These are phyloP conservation scores for Clamator glandarius DNA, from an alignment of 2,797 vertebrate genomes.

Conservation along the genomic window DNA sequence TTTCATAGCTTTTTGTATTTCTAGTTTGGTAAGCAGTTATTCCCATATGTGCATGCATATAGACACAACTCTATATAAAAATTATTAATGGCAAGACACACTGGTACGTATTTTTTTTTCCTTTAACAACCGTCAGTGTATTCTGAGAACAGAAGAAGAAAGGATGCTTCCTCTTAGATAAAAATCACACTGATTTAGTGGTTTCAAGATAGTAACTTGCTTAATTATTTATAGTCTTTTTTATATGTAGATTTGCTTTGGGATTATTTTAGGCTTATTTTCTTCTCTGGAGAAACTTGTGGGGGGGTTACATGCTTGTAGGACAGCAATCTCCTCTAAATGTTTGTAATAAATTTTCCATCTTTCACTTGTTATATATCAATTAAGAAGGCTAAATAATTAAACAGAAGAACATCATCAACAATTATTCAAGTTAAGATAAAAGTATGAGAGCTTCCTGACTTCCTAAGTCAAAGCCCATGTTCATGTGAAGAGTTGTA, in stretches of 20 bases:
- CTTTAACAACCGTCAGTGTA: rapidly evolving
- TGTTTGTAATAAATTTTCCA: background rate
- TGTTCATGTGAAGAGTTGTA: background rate
- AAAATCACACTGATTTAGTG: background rate
- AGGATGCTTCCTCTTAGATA: background rate
- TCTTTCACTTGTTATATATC: background rate
- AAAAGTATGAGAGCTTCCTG: background rate
- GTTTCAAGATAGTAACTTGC: background rate
- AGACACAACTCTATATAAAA: background rate
- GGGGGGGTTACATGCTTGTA: background rate
- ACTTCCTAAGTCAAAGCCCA: background rate
- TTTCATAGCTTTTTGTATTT: background rate
- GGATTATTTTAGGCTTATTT: background rate
- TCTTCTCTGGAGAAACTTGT: background rate
- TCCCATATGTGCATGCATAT: background rate
- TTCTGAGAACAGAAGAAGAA: background rate
- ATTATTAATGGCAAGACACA: background rate
- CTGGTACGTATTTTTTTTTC: background rate
- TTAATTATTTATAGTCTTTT: background rate
- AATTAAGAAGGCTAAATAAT: background rate
- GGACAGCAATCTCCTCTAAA: background rate
- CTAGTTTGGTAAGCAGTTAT: background rate
- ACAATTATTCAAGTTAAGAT: background rate
- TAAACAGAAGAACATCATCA: background rate
- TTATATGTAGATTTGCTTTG: background rate